These are phyloP conservation scores for Chelidonichthys spinosus DNA, from an alignment of 2,797 vertebrate genomes.

Conservation along the genomic window DNA sequence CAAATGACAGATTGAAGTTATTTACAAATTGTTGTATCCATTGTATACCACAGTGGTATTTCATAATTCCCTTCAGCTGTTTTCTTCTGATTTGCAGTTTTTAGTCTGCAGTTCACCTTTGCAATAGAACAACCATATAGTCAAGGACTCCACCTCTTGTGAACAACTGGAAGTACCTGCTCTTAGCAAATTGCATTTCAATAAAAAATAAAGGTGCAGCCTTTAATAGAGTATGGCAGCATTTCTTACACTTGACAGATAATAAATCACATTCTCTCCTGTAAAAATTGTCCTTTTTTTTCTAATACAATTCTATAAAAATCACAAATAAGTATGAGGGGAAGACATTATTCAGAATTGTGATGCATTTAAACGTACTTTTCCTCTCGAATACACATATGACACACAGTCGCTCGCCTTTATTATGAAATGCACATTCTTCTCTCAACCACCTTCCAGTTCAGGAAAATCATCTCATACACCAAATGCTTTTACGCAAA, in stretches of 20 bases:
- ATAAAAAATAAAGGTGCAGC: background rate
- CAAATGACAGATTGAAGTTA: background rate
- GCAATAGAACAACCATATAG: background rate
- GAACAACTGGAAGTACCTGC: background rate
- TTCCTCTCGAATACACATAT: too few relatives aligned
- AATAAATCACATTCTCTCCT: background rate
- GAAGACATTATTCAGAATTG: too few relatives aligned
- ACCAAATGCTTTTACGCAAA: too few relatives aligned
- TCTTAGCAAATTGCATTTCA: background rate
- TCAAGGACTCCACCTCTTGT: background rate
- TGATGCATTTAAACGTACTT: too few relatives aligned
- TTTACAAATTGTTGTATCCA: background rate
- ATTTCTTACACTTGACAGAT: background rate
- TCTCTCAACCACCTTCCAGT: too few relatives aligned
- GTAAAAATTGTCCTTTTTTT: background rate
- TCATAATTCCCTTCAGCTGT: background rate
- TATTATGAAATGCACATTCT: too few relatives aligned
- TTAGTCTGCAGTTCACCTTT: background rate
- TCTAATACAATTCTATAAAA: constrained; percentile 1
- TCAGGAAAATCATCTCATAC: too few relatives aligned
- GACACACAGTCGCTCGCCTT: too few relatives aligned
- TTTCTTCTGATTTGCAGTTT: background rate
- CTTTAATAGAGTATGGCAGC: background rate
- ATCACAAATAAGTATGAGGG: background rate
- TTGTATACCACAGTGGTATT: background rate